Percentiles rank a stretch among this genome's conserved stretches.
These are phyloP conservation scores for Blera fallax DNA, from an alignment of 2,888 invertebrate species.

Conservation along the genomic window DNA sequence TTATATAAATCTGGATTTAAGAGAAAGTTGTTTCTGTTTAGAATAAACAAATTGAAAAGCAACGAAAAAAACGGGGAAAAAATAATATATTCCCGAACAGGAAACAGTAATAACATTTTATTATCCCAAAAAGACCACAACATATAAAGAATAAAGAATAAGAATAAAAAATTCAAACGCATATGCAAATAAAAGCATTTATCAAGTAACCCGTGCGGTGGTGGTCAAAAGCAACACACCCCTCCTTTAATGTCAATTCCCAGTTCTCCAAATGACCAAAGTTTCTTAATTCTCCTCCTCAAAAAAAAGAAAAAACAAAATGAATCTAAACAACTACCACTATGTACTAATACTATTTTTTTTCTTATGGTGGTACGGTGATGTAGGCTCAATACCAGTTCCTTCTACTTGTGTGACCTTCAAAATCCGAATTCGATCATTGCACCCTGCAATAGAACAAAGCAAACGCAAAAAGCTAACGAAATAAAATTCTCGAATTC, in stretches of 20 bases:
- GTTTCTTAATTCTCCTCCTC: neutral
- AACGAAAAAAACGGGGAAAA: neutral
- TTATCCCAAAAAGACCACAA: neutral
- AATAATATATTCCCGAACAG: neutral
- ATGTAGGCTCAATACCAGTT: conserved; percentile 14
- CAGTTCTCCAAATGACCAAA: neutral
- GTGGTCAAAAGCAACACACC: neutral
- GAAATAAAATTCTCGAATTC: conserved; percentile 4
- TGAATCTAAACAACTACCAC: neutral
- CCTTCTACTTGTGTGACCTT: conserved; percentile 46
- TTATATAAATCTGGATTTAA: neutral
- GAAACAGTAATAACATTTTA: neutral
- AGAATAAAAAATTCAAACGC: neutral
- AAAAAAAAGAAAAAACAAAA: neutral
- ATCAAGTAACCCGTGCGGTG: neutral
- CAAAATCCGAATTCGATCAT: conserved; percentile 63
- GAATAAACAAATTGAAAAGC: neutral
- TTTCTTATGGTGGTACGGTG: neutral
- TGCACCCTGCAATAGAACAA: conserved; percentile 65
- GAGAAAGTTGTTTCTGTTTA: conserved; percentile 13
- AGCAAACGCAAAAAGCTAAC: conserved; percentile 6
- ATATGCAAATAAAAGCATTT: conserved; percentile 14
- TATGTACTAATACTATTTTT: neutral
- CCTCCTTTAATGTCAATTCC: neutral
- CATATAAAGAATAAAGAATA: neutral